Percentiles rank a stretch among this genome's conserved stretches.
These are phyloP conservation scores for Xenopus borealis DNA, from an alignment of 2,113 vertebrate genomes.

Conservation along the genomic window DNA sequence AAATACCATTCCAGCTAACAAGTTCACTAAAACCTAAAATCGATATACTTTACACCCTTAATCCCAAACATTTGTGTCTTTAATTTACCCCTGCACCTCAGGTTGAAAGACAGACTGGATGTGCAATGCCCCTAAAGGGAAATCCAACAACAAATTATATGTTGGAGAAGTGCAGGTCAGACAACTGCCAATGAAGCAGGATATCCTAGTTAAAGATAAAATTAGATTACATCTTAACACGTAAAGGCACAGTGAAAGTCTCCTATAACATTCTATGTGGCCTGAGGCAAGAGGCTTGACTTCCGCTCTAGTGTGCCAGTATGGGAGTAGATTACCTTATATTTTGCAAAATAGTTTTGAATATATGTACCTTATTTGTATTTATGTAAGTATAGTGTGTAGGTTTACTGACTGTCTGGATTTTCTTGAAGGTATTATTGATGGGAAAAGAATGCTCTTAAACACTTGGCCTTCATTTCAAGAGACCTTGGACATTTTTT, in stretches of 20 bases:
- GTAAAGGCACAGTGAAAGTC: conserved; percentile 35
- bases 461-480: no score
- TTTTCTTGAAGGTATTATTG: no score
- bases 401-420: no score
- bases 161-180: conserved; percentile 42
- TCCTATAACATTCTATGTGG: conserved; percentile 26
- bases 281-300: conserved; percentile 16
- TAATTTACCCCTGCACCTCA: conserved; percentile 39
- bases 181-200: conserved; percentile 36
- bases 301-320: neutral
- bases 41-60: conserved; percentile 43
- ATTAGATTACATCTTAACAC: conserved; percentile 41
- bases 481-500: no score
- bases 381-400: no score
- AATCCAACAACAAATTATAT: conserved; percentile 32
- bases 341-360: neutral
- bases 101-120: conserved; percentile 38
- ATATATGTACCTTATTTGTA: no score
- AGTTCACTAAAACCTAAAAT: conserved; percentile 33
- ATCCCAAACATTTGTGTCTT: conserved; percentile 42
- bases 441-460: no score
- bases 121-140: conserved; percentile 36
- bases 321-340: neutral
- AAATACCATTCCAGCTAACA: conserved; percentile 43
- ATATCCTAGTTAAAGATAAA: conserved; percentile 43